Percentiles rank a stretch among this genome's conserved stretches.
phyloP scores from a whole-genome alignment of 2,797 vertebrate genomes.

The Siniperca obscura region DNA sequence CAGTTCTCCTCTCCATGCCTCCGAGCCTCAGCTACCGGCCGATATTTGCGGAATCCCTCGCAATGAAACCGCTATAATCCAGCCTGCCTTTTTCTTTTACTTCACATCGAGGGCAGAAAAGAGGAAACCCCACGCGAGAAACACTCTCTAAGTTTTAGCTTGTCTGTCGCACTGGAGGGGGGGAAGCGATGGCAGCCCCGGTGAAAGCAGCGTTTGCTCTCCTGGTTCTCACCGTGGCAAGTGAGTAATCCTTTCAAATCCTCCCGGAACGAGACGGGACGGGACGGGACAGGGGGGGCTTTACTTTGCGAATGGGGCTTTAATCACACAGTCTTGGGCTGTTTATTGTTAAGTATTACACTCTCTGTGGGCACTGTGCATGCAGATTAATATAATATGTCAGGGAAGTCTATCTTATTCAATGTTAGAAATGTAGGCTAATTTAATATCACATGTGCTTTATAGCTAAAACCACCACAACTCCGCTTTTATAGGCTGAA shows the following conservation, averaged over 20 bases:
- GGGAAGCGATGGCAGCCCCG: conserved; percentile 76
- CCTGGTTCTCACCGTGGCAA: conserved; percentile 78
- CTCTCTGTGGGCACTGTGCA: conserved; percentile 5
- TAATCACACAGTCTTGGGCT: not conserved
- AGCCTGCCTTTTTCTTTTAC: not conserved
- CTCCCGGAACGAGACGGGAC: not conserved
- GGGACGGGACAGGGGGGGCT: not conserved
- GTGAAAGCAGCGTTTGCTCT: conserved; percentile 78
- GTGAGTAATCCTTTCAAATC: conserved; percentile 73
- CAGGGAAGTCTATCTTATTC: not conserved
- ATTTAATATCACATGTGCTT: not conserved
- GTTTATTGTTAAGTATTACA: not conserved
- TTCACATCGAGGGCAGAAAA: conserved; percentile 31
- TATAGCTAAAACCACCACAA: not conserved
- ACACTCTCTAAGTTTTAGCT: conserved; percentile 64
- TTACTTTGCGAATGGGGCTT: conserved; percentile 21
- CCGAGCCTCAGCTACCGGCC: conserved; percentile 28
- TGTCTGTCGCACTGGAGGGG: conserved; percentile 71
- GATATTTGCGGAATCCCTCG: conserved; percentile 11
- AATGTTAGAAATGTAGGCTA: not conserved
- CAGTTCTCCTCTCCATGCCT: conserved; percentile 43
- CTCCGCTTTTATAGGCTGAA: too few relatives aligned
- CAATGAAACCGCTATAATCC: conserved; percentile 56
- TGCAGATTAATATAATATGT: not conserved
- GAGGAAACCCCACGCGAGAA: conserved; percentile 1